Evolutionary conservation across 2,888 invertebrate genomes (phyloP).

Genomic region (Linyphia triangularis): DNA sequence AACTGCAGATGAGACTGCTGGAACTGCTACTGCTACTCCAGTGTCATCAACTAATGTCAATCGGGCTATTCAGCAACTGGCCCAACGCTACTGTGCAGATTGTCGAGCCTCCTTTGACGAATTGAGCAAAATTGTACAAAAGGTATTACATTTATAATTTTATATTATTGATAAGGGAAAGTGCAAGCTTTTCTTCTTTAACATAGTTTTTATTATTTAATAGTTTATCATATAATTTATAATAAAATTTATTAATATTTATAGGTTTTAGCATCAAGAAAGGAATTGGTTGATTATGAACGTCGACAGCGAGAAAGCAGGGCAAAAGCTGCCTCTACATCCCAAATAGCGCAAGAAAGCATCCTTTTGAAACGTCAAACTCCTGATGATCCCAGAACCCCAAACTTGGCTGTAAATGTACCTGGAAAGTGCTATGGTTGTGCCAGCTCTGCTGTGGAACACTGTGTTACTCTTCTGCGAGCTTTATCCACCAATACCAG

Average conservation of each 20-base stretch:
- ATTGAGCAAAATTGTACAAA: slow-evolving; percentile 85
- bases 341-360: slow-evolving; percentile 76
- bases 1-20: slow-evolving; percentile 80
- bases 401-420: slow-evolving; percentile 74
- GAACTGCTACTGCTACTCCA: slow-evolving; percentile 80
- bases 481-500: slow-evolving; percentile 91
- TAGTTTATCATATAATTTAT: not conserved
- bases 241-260: slow-evolving; percentile 82
- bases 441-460: slow-evolving; percentile 93
- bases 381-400: slow-evolving; percentile 70
- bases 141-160: slow-evolving; percentile 77
- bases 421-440: slow-evolving; percentile 82
- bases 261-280: slow-evolving; percentile 93
- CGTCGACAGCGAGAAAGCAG: slow-evolving; percentile 81
- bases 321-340: slow-evolving; percentile 76
- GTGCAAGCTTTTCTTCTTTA: not conserved
- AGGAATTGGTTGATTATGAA: slow-evolving; percentile 94
- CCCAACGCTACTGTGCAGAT: slow-evolving; percentile 96
- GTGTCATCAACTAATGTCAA: slow-evolving; percentile 87
- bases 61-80: slow-evolving; percentile 94
- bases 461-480: slow-evolving; percentile 93
- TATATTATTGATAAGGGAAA: too few relatives aligned
- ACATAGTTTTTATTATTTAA: not conserved
- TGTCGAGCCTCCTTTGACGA: slow-evolving; percentile 97
- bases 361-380: slow-evolving; percentile 51